Base-by-base conservation (phyloP, 2,888 invertebrate genomes). In the Boloria euphrosyne region DNA sequence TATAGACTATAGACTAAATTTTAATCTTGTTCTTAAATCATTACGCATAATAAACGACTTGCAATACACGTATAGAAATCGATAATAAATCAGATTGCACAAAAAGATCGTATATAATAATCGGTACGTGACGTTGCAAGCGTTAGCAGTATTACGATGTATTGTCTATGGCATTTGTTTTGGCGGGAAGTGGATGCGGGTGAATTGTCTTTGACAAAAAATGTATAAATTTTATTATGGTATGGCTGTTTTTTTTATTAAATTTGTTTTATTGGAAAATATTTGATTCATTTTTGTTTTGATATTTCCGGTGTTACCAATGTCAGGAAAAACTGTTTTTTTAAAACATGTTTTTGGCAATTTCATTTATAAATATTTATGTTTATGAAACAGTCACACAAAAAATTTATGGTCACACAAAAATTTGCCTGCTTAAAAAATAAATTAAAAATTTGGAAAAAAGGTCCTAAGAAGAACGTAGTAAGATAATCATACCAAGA, bases 71-170 rank as follows among this genome's bases (percentile, higher is more conserved):
- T 52, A 67, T 63, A 59, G 62, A 63, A 62, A 62, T 62, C 47
- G 31, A 62, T 54, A 54, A 69, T 66, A 63, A 70, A 70, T 65
- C 62, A 67, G 59, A 65, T 59, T 65, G 65, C 18, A 67, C 65
- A 70, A 70, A 38, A 65, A 67, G 62, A 60, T 64, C 52, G 46
- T 55, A 46, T 53, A 55, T 58, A 53, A 57, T 67, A 55, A 49
- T 50, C 7, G 80, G 81, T 74, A 87, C 89, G 89, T 89, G 89
- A 80, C 84, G 74, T 49, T 68, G 87, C 84, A 87, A 83, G 77
- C 79, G 75, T 74, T 75, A 73, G 78, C 76, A 77, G 90, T 75
- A 89, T 90, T 90, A 90, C 78, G 76, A 71, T 69, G 73, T 69
- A 72, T 75, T 72, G 77, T 76, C 78, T 78, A 74, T 77, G 78